Evolutionary conservation across 2,113 vertebrate genomes (phyloP).

Genomic region (Vimba vimba): DNA sequence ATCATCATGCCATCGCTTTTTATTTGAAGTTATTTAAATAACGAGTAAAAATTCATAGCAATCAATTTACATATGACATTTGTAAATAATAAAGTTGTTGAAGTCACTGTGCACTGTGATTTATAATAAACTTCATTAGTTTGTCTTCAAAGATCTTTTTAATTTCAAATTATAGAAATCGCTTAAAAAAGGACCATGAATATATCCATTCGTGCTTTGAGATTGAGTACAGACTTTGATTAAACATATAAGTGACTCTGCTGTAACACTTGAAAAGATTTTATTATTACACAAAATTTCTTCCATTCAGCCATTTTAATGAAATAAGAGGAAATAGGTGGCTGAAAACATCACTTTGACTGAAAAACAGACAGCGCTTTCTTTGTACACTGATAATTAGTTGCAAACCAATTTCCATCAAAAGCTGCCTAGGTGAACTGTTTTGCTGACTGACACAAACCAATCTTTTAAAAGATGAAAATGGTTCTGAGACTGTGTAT

Average conservation of each 20-base stretch:
- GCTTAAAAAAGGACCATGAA: background rate
- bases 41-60: background rate
- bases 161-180: background rate
- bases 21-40: background rate
- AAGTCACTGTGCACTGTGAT: background rate
- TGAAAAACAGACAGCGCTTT: slow-evolving; percentile 19
- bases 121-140: background rate
- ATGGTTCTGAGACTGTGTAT: background rate
- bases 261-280: background rate
- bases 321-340: slow-evolving; percentile 18
- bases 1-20: background rate
- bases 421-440: slow-evolving; percentile 12
- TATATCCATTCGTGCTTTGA: background rate
- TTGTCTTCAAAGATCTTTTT: background rate
- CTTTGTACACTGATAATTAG: slow-evolving; percentile 40
- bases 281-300: background rate
- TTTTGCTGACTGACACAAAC: slow-evolving; percentile 34
- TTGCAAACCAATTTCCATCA: slow-evolving; percentile 25
- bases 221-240: slow-evolving; percentile 3
- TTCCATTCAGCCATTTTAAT: slow-evolving; percentile 17
- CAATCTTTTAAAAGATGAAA: slow-evolving; percentile 10
- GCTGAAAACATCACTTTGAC: slow-evolving; percentile 7
- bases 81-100: background rate
- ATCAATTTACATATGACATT: background rate
- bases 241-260: slow-evolving; percentile 16